Evolutionary conservation across 2,888 invertebrate species (phyloP), one percentile per base, ranked within the genome.

Genomic region (Isoperla grammatica): DNA sequence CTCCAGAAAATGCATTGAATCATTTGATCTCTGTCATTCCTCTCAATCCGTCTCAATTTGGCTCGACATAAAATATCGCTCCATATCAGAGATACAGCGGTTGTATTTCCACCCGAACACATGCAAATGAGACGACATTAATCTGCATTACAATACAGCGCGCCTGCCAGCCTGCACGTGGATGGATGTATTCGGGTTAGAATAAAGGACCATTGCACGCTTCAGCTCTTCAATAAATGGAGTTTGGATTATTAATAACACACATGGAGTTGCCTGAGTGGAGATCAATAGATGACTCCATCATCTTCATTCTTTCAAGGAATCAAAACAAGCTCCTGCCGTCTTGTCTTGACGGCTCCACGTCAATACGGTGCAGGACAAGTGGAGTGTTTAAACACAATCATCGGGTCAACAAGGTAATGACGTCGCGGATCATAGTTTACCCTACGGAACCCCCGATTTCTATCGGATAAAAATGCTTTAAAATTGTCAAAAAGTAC

Each of bases 31-130:
- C 43, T 40, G 48, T 46, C 49, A 43, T 17, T 43, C 54, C 53
- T 53, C 19, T 48, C 58, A 37, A 61, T 59, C 58, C 61, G 35
- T 56, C 57, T 59, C 61, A 61, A 61, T 57, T 46, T 54, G 46
- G 12, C 20, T 15, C 15, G 37, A 35, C 15, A 53, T 39, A 53
- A 46, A 46, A 19, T 37, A 37, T 53, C 53, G 17, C 53, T 15
- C 49, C 49, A 35, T 35, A 50, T 35, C 29, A 50, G 49, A 50
- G 49, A 23, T 50, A 50, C 29, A 50, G 15, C 29, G 15, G 6
- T 15, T 50, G 29, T 15, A 53, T n/a, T 37, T 39, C 12, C 4
- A 17, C 37, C 29, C 29, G 29, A 29, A 29, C 29, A 39, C 8
- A n/a, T 15, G 37, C 53, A 39, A 53, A 53, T 53, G 53, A 15